Base-by-base conservation (phyloP, 2,797 vertebrate genomes). In the Pseudotriccus pelzelni region DNA sequence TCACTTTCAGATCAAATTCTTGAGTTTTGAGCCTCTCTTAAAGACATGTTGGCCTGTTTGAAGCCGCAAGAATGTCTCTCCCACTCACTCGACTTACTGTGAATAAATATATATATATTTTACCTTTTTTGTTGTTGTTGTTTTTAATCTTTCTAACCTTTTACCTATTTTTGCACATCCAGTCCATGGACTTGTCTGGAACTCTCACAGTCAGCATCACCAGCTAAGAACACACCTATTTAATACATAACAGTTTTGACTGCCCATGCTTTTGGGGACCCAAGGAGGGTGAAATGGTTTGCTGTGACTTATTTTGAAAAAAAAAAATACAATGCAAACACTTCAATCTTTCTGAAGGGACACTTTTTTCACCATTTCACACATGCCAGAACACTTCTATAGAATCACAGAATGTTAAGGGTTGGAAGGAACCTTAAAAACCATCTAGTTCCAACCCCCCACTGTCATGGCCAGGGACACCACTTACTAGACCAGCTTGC, bases 201-300 rank as follows among this genome's bases (percentile, higher is more conserved):
- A 82, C 19, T 69, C 53, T 87, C 41, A 53, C 12, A 56, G 16
- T 37, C 27, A 44, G 44, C 7, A 76, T 41, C 21, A 37, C 7
- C 37, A 47, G 41, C n/a, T 24, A 74, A 74, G 56, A 22, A 39
- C 44, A 70, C 21, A 69, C 17, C 4, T 36, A 18, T 24, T 60
- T 53, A 19, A 34, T 14, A 74, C 15, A 5, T 9, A 80, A 52
- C 36, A 46, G 10, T 15, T 37, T 77, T 63, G 27, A 27, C 39
- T 79, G n/a, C 14, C 20, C 7, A 13, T 4, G 17, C 0, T 0
- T 28, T 25, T 74, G 23, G 16, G 16, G 22, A 56, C 19, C 1
- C 21, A 77, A 47, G 18, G 3, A 36, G 8, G 7, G 12, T 16
- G 37, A 86, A 81, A 78, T 21, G 3, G 6, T n/a, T n/a, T 70